phyloP scores from a whole-genome alignment of 2,113 vertebrate species.

The Syngnathoides biaculeatus region DNA sequence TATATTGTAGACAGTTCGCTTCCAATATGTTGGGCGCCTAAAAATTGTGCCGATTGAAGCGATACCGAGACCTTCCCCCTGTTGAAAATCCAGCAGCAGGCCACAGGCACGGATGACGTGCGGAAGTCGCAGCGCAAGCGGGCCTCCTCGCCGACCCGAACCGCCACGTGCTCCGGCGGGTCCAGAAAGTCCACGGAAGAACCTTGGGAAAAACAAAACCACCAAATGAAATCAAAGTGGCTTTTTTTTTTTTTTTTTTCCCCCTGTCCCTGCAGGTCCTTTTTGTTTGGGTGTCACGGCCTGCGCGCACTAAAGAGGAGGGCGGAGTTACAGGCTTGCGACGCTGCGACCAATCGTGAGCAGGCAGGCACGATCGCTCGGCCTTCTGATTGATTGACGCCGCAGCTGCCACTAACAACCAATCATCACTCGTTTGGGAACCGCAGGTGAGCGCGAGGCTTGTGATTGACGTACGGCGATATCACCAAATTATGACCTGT shows the following conservation, averaged over 20 bases:
- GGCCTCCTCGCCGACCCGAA: slow-evolving; percentile 57
- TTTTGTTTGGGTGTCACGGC: slow-evolving; percentile 32
- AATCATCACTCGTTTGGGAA: background rate
- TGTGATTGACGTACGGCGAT: background rate
- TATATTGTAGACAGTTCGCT: background rate
- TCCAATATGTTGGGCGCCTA: background rate
- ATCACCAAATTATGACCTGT: background rate
- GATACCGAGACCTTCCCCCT: slow-evolving; percentile 59
- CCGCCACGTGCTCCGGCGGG: slow-evolving; percentile 65
- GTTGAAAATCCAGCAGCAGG: slow-evolving; percentile 77
- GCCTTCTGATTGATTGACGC: background rate
- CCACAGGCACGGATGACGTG: slow-evolving; percentile 64
- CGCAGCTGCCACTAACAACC: background rate
- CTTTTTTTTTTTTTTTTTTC: fast-evolving
- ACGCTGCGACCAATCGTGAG: slow-evolving; percentile 41
- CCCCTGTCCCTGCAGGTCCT: slow-evolving; percentile 30
- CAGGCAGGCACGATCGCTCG: slow-evolving; percentile 42
- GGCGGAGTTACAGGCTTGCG: slow-evolving; percentile 25
- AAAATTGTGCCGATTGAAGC: background rate
- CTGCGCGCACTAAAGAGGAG: slow-evolving; percentile 25
- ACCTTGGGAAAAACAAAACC: slow-evolving; percentile 32
- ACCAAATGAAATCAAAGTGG: background rate
- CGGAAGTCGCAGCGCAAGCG: slow-evolving; percentile 63
- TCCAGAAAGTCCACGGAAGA: slow-evolving; percentile 63
- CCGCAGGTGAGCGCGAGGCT: background rate